Evolutionary conservation across 2,797 vertebrate genomes (phyloP), one percentile per base, ranked within the genome.

Genomic region (Catharus ustulatus): DNA sequence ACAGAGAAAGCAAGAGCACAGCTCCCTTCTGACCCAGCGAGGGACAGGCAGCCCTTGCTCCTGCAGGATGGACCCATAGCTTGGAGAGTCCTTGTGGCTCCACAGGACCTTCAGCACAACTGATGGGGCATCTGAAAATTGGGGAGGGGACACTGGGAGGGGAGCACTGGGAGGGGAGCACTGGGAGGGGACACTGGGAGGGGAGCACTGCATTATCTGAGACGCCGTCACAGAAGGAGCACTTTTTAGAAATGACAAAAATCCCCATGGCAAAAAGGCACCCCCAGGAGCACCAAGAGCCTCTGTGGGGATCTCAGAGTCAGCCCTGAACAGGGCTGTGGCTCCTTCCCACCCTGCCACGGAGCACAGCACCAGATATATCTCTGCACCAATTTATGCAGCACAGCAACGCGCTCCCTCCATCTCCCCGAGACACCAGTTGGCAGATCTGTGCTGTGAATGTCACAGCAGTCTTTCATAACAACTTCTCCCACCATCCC

Each of bases 401-500:
- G 92, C 82, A 51, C 22, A 4, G 42, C 94, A 34, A 17, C 3
- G 45, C 89, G 42, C 89, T 92, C 91, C 95, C 71, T 94, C 93
- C 91, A 1, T 94, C 90, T 93, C 74, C 76, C 63, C 36, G 34
- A 94, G 96, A 93, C 93, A 77, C 88, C 89, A 87, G 72, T 96
- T 95, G 95, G 96, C 95, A 95, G 95, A 94, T 93, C 95, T 89
- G 94, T 90, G 94, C 94, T 95, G 95, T 89, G 95, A 96, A 96
- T 94, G 95, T 96, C 95, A 94, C 88, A 27, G 88, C 95, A 92
- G 93, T 66, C 96, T 94, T 96, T 95, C 95, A 66, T 81, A 93
- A 95, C 88, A 96, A 73, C 95, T 90, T 96, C 95, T 94, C 96
- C 95, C 92, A 94, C 95, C 90, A 79, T 15, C 96, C 96, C 93